phyloP scores from a whole-genome alignment of 1,140 invertebrate species.

The Pogonomyrmex barbatus region DNA sequence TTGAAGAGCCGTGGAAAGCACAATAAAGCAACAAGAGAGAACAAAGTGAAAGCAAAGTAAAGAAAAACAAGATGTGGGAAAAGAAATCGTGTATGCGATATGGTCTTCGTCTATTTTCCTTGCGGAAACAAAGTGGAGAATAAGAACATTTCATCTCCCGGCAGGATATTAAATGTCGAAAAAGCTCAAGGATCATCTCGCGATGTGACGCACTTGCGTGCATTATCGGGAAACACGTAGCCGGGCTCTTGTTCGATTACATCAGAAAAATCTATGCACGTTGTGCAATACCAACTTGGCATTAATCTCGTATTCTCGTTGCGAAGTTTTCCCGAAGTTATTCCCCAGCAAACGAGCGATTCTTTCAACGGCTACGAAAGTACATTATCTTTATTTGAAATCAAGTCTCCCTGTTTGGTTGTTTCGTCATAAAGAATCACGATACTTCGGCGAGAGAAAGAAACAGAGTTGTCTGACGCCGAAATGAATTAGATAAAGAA shows the following conservation, averaged over 20 bases:
- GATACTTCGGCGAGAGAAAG: not conserved
- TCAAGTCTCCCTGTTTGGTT: not conserved
- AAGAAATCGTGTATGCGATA: conserved; percentile 9
- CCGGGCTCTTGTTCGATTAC: not conserved
- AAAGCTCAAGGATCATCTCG: conserved; percentile 16
- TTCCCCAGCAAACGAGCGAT: not conserved
- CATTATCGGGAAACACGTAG: not conserved
- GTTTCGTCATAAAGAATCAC: conserved; percentile 17
- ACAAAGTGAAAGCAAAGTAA: not conserved
- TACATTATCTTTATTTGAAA: not conserved
- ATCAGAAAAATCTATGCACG: not conserved
- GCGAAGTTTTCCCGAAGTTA: not conserved
- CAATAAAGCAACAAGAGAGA: not conserved
- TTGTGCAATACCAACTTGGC: not conserved
- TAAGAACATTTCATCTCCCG: conserved; percentile 15
- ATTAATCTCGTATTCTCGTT: conserved; percentile 17
- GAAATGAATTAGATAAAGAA: conserved; percentile 4
- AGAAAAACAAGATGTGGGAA: not conserved
- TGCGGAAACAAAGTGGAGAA: not conserved
- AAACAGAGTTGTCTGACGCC: not conserved
- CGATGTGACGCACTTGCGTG: not conserved
- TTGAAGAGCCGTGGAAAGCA: not conserved
- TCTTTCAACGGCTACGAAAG: not conserved
- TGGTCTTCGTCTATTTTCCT: conserved; percentile 29
- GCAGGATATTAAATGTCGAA: conserved; percentile 44